These are phyloP conservation scores for Habrosyne pyritoides DNA, from an alignment of 2,888 invertebrate species.

Conservation along the genomic window DNA sequence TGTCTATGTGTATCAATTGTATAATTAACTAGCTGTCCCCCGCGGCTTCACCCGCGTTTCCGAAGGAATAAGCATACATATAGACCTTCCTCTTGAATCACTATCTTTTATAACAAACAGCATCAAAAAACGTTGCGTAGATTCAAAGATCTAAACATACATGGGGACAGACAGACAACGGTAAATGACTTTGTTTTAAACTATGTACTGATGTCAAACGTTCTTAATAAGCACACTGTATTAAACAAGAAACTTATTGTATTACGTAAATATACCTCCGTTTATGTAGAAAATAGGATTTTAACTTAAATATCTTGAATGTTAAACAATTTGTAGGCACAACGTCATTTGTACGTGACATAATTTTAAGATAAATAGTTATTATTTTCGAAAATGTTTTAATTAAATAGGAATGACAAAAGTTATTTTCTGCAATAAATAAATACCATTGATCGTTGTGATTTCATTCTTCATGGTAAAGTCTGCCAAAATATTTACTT, in stretches of 20 bases:
- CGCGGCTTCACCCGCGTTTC: no score
- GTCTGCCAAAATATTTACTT: background rate
- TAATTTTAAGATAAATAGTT: background rate
- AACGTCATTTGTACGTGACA: background rate
- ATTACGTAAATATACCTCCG: constrained; percentile 3
- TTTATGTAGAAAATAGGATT: background rate
- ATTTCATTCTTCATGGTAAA: background rate
- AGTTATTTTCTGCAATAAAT: constrained; percentile 6
- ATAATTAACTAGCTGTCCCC: no score
- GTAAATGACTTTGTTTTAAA: no score
- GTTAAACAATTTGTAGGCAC: background rate
- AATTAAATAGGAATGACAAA: background rate
- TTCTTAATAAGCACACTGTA: background rate
- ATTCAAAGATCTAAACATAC: no score
- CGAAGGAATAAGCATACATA: no score
- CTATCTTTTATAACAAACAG: no score
- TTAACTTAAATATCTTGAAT: background rate
- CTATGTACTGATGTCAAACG: background rate
- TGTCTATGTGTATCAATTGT: no score
- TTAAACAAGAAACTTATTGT: background rate
- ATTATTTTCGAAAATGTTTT: background rate
- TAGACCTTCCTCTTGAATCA: no score
- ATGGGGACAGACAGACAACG: no score
- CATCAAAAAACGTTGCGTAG: no score
- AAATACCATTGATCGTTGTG: background rate